phyloP scores from a whole-genome alignment of 2,797 vertebrate species.

The Xenentodon cancila region DNA sequence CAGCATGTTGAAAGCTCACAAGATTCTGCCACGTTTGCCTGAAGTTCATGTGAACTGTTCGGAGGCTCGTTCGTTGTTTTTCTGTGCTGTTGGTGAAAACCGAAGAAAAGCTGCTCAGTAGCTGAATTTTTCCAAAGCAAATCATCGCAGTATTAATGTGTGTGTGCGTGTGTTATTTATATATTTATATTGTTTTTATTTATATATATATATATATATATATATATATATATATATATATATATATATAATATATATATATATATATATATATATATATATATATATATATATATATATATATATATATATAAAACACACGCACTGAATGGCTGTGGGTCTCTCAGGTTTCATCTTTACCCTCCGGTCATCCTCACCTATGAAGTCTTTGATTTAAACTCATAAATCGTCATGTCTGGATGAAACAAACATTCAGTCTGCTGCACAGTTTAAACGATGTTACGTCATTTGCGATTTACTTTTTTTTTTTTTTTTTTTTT shows the following conservation, averaged over 20 bases:
- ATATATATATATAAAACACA: no score
- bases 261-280: no score
- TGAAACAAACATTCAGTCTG: neutral
- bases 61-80: neutral
- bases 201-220: no score
- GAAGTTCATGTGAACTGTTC: slow-evolving; percentile 21
- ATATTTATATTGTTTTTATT: no score
- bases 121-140: neutral
- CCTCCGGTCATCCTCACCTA: neutral
- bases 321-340: slow-evolving; percentile 3
- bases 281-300: no score
- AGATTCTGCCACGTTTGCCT: slow-evolving; percentile 49
- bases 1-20: neutral
- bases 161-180: no score
- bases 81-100: slow-evolving; percentile 17
- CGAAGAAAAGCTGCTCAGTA: slow-evolving; percentile 37
- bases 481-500: neutral
- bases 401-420: neutral
- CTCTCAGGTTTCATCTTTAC: slow-evolving; percentile 2
- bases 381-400: no score
- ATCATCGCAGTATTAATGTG: no score
- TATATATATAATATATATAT: no score
- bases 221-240: no score
- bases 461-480: no score
- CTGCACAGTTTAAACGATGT: no score